Evolutionary conservation across 2,113 vertebrate species (phyloP).

Genomic region (Nettapus auritus): DNA sequence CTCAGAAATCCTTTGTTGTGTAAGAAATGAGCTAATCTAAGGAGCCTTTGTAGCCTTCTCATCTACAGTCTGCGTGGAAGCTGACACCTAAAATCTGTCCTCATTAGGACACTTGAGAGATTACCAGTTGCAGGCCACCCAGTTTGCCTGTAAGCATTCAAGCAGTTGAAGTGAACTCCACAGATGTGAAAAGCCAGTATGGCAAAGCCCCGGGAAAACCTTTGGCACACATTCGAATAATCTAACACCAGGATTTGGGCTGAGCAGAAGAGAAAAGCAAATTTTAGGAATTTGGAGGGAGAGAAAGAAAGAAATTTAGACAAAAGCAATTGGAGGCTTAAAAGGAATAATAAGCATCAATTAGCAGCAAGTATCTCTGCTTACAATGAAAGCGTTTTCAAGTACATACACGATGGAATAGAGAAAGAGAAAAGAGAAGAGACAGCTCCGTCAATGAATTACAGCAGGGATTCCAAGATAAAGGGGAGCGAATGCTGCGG

Average conservation of each 20-base stretch:
- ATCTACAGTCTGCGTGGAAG: constrained; percentile 28
- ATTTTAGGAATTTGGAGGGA: constrained; percentile 14
- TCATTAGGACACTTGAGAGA: constrained; percentile 38
- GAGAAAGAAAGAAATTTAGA: constrained; percentile 56
- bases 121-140: background rate
- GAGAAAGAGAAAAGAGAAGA: constrained; percentile 55
- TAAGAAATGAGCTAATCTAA: constrained; percentile 29
- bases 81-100: constrained; percentile 41
- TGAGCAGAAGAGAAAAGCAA: constrained; percentile 63
- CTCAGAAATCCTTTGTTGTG: constrained; percentile 26
- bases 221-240: background rate
- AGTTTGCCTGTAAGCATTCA: constrained; percentile 15
- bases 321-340: constrained; percentile 73
- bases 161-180: background rate
- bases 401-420: constrained; percentile 51
- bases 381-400: constrained; percentile 67
- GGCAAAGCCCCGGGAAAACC: constrained; percentile 37
- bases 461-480: constrained; percentile 67
- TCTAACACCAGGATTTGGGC: constrained; percentile 36
- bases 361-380: constrained; percentile 71
- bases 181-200: background rate
- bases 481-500: constrained; percentile 43
- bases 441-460: constrained; percentile 2
- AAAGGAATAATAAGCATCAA: constrained; percentile 75
- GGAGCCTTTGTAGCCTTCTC: constrained; percentile 30